Conservation (phyloP, 2,113 vertebrate species). For the Malurus alboscapulatus region DNA sequence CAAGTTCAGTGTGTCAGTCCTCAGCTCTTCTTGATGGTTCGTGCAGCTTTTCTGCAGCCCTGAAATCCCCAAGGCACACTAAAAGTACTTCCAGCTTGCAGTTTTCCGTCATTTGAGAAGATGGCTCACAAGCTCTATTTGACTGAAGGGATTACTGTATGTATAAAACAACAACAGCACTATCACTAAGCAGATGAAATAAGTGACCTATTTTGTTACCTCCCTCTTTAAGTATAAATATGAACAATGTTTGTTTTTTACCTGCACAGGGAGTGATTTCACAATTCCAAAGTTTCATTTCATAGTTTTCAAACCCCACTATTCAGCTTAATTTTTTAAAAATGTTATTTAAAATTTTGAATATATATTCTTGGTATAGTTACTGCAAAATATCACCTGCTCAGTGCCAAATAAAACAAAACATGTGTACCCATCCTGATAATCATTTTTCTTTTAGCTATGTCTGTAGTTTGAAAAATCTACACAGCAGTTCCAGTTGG, state of each 20-base stretch:
- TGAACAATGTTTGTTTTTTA: background rate
- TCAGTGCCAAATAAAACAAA: background rate
- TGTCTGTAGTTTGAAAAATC: background rate
- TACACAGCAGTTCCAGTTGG: background rate
- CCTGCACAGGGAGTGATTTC: background rate
- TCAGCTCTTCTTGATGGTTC: fast-evolving
- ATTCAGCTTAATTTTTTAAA: background rate
- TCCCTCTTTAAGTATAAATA: background rate
- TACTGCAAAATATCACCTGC: background rate
- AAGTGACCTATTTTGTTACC: background rate
- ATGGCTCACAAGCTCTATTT: background rate
- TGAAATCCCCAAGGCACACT: background rate
- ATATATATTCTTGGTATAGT: background rate
- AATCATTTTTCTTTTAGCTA: background rate
- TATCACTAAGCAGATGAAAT: background rate
- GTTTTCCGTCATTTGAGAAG: background rate
- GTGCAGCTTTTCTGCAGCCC: background rate
- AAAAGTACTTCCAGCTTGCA: background rate
- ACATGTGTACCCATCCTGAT: background rate
- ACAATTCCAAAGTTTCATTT: background rate
- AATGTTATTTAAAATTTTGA: background rate
- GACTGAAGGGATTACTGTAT: background rate
- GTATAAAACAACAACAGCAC: background rate
- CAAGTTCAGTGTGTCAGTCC: background rate
- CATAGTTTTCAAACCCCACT: background rate